Percentiles rank a stretch among this genome's conserved stretches.
Evolutionary conservation across 2,113 vertebrate genomes (phyloP).

Genomic region (Tapirus terrestris): DNA sequence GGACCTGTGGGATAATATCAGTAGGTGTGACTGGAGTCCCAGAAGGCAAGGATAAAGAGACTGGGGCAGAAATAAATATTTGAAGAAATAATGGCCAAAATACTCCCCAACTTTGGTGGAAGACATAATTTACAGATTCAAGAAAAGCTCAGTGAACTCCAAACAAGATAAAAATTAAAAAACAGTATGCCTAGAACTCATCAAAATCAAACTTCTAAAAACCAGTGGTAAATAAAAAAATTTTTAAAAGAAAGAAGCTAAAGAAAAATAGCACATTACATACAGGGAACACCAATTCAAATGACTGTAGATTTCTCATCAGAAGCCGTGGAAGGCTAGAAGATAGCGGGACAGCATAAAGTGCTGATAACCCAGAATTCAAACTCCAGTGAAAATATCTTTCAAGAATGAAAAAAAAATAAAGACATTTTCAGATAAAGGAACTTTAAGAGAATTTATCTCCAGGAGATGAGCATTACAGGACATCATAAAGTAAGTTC

Average conservation of each 20-base stretch:
- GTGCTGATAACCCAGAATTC: neutral
- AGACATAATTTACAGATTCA: neutral
- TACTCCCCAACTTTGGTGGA: neutral
- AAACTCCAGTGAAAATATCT: neutral
- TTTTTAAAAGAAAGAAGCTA: neutral
- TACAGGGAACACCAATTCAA: neutral
- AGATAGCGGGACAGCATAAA: neutral
- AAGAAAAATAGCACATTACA: neutral
- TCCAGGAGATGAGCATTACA: neutral
- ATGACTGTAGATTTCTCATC: neutral
- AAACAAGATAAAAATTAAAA: neutral
- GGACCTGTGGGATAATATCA: neutral
- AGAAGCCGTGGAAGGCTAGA: neutral
- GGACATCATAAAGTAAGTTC: neutral
- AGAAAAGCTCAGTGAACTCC: neutral
- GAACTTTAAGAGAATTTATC: neutral
- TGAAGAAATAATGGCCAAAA: neutral
- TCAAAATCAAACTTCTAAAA: constrained; percentile 19
- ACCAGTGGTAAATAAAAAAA: neutral
- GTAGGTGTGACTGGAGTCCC: neutral
- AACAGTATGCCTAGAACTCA: neutral
- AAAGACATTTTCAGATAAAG: neutral
- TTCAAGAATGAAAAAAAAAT: neutral
- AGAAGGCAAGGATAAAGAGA: constrained; percentile 21
- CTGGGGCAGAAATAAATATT: neutral